Evolutionary conservation across 64 coral and sea anemone genomes (phyloP).

Genomic region (Dendrophyllia cribrosa): DNA sequence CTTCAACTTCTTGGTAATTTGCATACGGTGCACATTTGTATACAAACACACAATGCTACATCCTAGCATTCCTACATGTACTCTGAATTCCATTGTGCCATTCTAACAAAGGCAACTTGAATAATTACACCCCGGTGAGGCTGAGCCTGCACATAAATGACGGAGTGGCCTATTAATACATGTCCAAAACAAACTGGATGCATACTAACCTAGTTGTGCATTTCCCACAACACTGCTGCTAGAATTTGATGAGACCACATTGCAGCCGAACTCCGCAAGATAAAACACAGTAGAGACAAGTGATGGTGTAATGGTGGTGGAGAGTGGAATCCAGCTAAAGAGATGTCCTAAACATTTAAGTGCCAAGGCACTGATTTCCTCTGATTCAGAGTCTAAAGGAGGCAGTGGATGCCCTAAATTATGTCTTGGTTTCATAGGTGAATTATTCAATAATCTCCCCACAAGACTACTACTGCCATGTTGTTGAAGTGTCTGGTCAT

Average conservation of each 20-base stretch:
- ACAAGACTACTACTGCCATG: constrained; percentile 69
- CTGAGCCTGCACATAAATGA: no score
- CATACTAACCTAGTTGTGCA: constrained; percentile 80
- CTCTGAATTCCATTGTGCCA: no score
- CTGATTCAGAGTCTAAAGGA: constrained; percentile 91
- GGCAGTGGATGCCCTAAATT: constrained; percentile 94
- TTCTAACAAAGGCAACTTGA: no score
- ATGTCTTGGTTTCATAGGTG: constrained; percentile 77
- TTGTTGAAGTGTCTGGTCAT: constrained; percentile 73
- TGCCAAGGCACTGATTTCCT: constrained; percentile 82
- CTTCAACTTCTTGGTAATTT: no score
- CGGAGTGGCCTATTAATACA: no score
- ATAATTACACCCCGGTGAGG: no score
- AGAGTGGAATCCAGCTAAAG: constrained; percentile 98
- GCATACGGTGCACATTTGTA: no score
- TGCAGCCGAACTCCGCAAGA: constrained; percentile 99
- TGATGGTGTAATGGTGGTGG: constrained; percentile 83
- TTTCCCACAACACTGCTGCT: constrained; percentile 73
- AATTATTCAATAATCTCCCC: constrained; percentile 86
- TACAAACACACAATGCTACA: no score
- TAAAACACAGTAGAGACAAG: constrained; percentile 97
- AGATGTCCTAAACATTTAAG: constrained; percentile 88
- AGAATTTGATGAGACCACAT: constrained; percentile 78
- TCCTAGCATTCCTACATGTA: no score
- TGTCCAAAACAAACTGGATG: no score